phyloP scores from a whole-genome alignment of 1,140 invertebrate genomes.

The Trichonephila clavipes region DNA sequence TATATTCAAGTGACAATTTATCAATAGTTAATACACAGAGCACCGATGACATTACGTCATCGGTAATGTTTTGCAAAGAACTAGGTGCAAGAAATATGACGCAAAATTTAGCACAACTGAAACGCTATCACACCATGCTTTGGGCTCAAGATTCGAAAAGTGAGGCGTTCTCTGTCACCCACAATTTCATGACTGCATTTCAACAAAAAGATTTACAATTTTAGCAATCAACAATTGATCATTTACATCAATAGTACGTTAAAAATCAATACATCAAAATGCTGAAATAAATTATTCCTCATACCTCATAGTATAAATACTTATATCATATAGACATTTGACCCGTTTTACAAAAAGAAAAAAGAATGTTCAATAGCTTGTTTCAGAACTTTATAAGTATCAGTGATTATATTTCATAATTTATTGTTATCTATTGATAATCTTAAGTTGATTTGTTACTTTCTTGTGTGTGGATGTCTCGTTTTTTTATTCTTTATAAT shows the following conservation, averaged over 20 bases:
- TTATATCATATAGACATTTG: too few relatives aligned
- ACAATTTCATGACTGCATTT: background rate
- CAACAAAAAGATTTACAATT: background rate
- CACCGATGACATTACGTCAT: background rate
- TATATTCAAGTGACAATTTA: conserved; percentile 18
- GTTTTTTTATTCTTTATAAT: too few relatives aligned
- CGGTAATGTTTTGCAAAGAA: background rate
- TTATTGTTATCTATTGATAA: too few relatives aligned
- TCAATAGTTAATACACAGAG: conserved; percentile 30
- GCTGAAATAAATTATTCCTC: too few relatives aligned
- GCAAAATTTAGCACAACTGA: conserved; percentile 28
- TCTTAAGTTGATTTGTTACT: too few relatives aligned
- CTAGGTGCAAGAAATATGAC: conserved; percentile 45
- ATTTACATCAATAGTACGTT: background rate
- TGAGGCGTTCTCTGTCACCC: conserved; percentile 62
- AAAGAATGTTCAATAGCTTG: too few relatives aligned
- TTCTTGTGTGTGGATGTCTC: too few relatives aligned
- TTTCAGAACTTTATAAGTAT: too few relatives aligned
- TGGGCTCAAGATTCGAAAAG: conserved; percentile 58
- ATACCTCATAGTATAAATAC: too few relatives aligned
- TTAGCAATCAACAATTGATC: background rate
- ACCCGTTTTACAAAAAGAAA: too few relatives aligned
- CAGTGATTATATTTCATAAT: too few relatives aligned
- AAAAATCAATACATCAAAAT: too few relatives aligned
- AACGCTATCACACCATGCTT: conserved; percentile 47